Conservation (phyloP, 2,888 invertebrate species). For the Prosopocoilus inquinatus region DNA sequence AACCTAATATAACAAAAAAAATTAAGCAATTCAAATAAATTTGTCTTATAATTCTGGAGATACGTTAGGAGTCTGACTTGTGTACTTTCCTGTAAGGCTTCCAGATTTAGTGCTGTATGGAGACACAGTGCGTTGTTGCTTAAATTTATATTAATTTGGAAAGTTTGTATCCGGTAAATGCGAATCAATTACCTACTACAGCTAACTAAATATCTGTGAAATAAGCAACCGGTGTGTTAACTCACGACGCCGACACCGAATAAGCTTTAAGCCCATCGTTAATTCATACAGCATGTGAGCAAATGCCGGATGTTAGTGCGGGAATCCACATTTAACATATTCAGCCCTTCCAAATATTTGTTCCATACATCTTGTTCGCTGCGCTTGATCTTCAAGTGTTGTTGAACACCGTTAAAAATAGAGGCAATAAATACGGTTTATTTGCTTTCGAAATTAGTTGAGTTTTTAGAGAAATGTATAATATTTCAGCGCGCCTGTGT, state of each 20-base stretch:
- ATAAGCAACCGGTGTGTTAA: constrained; percentile 22
- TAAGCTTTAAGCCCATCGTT: constrained; percentile 12
- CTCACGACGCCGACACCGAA: constrained; percentile 23
- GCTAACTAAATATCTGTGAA: constrained; percentile 11
- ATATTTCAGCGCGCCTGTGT: constrained; percentile 3
- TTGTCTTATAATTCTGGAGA: too few species aligned
- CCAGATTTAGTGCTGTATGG: too few species aligned
- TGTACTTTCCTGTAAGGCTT: too few species aligned
- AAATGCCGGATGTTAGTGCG: constrained; percentile 43
- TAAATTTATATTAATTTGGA: constrained; percentile 2
- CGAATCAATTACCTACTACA: constrained; percentile 11
- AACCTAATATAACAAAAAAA: too few species aligned
- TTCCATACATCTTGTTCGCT: constrained; percentile 38
- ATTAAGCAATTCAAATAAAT: too few species aligned
- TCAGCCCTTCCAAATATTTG: constrained; percentile 43
- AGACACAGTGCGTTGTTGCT: too few species aligned
- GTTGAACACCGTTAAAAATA: constrained; percentile 35
- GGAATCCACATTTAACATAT: constrained; percentile 36
- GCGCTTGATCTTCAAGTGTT: constrained; percentile 34
- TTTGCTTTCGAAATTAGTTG: constrained; percentile 43
- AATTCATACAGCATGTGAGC: constrained; percentile 36
- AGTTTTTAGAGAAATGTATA: constrained; percentile 32
- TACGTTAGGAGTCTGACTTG: too few species aligned
- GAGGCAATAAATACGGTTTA: constrained; percentile 42
- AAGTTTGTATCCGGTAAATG: background rate